phyloP scores from a whole-genome alignment of 2,888 invertebrate genomes.

The Orthosia cruda region DNA sequence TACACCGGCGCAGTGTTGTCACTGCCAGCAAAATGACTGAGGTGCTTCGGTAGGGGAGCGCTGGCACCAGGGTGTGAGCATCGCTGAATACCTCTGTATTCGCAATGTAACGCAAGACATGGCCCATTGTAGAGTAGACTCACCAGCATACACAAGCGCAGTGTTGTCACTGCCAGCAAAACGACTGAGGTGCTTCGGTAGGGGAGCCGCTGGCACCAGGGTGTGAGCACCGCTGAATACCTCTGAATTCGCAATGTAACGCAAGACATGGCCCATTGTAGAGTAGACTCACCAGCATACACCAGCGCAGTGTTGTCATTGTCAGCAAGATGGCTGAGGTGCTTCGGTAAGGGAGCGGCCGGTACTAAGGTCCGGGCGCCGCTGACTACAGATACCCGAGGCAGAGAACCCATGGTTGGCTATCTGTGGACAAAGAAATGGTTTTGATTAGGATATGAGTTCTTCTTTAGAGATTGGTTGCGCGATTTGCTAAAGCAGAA shows the following conservation, averaged over 20 bases:
- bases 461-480: neutral
- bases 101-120: too few relatives aligned
- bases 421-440: slow-evolving; percentile 39
- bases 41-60: too few relatives aligned
- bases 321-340: slow-evolving; percentile 87
- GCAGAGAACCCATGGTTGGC: slow-evolving; percentile 94
- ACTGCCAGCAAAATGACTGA: too few relatives aligned
- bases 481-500: too few relatives aligned
- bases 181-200: slow-evolving; percentile 91
- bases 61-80: too few relatives aligned
- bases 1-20: too few relatives aligned
- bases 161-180: slow-evolving; percentile 88
- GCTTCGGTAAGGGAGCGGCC: slow-evolving; percentile 91
- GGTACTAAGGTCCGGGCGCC: slow-evolving; percentile 91
- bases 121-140: slow-evolving; percentile 32
- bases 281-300: slow-evolving; percentile 89
- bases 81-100: too few relatives aligned
- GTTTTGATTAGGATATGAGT: neutral
- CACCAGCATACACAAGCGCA: slow-evolving; percentile 93
- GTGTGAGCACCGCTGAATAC: slow-evolving; percentile 92
- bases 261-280: slow-evolving; percentile 95
- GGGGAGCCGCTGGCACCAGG: slow-evolving; percentile 87
- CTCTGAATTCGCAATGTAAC: slow-evolving; percentile 94
- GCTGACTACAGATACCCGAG: slow-evolving; percentile 94
- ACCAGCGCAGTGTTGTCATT: slow-evolving; percentile 92